Evolutionary conservation across 1,140 invertebrate species (phyloP), one percentile per base, ranked within the genome.

Genomic region (Trissolcus basalis): DNA sequence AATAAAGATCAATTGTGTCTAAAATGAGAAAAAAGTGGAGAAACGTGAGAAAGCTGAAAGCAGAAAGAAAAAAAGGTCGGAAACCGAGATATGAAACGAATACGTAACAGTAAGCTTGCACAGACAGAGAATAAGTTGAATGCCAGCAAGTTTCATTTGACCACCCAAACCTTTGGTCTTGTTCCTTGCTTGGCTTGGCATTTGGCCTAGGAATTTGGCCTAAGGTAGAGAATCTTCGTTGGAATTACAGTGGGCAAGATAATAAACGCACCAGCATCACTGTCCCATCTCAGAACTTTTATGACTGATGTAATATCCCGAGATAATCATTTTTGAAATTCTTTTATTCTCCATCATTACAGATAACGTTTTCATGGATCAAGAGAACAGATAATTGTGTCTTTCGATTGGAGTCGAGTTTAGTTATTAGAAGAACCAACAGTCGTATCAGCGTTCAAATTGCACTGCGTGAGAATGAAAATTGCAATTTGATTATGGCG

Each of bases 371-470:
- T 27, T 3, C 19, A 27, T 3, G 6, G 19, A 27, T 27, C 2
- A 27, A 27, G 6, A 6, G 19, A 27, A 27, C 19, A 27, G 19
- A 27, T 6, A 27, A 6, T 27, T 27, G 19, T 27, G 19, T 27
- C 19, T 27, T 27, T 27, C 6, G 19, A 27, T 27, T 27, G 19
- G 19, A 27, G n/a, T n/a, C n/a, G n/a, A n/a, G n/a, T n/a, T n/a
- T n/a, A n/a, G n/a, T n/a, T n/a, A n/a, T n/a, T n/a, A n/a, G n/a
- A n/a, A n/a, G n/a, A 27, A 55, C 44, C 70, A 47, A 50, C 49
- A 32, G 70, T 33, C 55, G 55, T 50, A 61, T 67, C 61, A 67
- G 56, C 50, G 56, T 61, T 73, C 56, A 36, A 74, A 63, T 67
- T 67, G 67, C 56, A 47, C 12, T 10, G 19, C 63, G 61, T 41